Conservation (phyloP, 2,113 vertebrate genomes). For the Archocentrus centrarchus region DNA sequence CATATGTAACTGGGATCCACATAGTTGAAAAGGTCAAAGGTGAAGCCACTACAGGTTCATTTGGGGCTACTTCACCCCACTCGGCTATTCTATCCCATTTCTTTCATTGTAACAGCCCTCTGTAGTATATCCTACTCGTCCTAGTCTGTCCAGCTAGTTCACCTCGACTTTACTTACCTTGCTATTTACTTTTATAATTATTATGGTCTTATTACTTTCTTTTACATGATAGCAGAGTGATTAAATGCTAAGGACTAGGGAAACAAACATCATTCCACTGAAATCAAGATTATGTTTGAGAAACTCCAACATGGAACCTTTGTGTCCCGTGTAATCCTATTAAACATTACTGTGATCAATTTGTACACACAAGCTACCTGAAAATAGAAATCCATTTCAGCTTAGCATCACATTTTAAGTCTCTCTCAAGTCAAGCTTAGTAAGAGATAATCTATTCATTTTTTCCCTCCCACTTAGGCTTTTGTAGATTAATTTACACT, state of each 20-base stretch:
- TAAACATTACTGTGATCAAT: background rate
- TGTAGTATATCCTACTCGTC: background rate
- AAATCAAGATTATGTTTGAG: background rate
- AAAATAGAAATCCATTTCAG: slow-evolving; percentile 21
- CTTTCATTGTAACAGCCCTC: slow-evolving; percentile 8
- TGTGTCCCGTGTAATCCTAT: background rate
- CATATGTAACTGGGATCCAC: slow-evolving; percentile 17
- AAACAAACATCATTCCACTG: background rate
- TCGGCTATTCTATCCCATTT: slow-evolving; percentile 3
- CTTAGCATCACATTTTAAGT: background rate
- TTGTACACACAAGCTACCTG: background rate
- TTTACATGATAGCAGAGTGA: background rate
- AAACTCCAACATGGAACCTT: background rate
- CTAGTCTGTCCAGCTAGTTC: background rate
- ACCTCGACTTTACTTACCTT: background rate
- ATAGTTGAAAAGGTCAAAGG: slow-evolving; percentile 32
- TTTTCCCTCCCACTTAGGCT: slow-evolving; percentile 15
- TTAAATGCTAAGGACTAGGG: background rate
- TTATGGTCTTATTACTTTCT: background rate
- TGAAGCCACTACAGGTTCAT: slow-evolving; percentile 21
- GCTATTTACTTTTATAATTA: background rate
- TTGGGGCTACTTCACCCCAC: slow-evolving; percentile 8
- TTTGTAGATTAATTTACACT: slow-evolving; percentile 13
- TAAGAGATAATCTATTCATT: slow-evolving; percentile 3
- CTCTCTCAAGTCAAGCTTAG: slow-evolving; percentile 7